Evolutionary conservation across 53 echinoderm and acorn worm species (phyloP), one percentile per base, ranked within the genome.

Genomic region (Echinarachnius parma): DNA sequence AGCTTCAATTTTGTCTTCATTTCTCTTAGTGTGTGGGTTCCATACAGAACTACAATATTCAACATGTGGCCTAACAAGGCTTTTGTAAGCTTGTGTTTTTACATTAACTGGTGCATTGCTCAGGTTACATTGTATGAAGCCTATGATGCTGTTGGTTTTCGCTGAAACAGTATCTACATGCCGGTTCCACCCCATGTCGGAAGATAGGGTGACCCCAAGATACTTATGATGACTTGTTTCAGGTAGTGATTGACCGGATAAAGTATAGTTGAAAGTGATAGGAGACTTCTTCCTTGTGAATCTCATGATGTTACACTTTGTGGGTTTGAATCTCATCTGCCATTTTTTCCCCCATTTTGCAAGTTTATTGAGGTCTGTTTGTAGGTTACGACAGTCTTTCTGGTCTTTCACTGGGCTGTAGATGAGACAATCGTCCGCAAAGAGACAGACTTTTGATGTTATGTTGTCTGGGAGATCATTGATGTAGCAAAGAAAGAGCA

Each of bases 21-120:
- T 80, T 3, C 9, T 66, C 9, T 69, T 70, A 4, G 80, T 60
- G 58, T 34, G 48, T 2, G 34, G 80, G 59, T 2, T 48, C 70
- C 80, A 56, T 35, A 47, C 65, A 13, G 65, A 46, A 28, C 65
- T 46, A 23, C 65, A 65, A 23, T 65, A 65, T 47, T 65, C 65
- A 14, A 65, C 48, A 22, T 65, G 65, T 0, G 65, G 65, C 3
- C 65, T 9, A 65, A 65, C 65, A 10, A 79, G 27, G 15, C 61
- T 70, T 23, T 68, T 80, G 61, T 70, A 80, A 25, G 69, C 69
- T 65, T 80, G 60, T 16, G 46, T 54, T 34, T 80, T 60, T 13
- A 70, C 60, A 21, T 59, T 36, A 3, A 2, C 9, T 21, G 63
- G 66, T 5, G 57, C 66, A 42, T 49, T 42, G 10, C 53, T 52